These are phyloP conservation scores for Enteromius paludinosus DNA, from an alignment of 2,797 vertebrate species.

Conservation along the genomic window DNA sequence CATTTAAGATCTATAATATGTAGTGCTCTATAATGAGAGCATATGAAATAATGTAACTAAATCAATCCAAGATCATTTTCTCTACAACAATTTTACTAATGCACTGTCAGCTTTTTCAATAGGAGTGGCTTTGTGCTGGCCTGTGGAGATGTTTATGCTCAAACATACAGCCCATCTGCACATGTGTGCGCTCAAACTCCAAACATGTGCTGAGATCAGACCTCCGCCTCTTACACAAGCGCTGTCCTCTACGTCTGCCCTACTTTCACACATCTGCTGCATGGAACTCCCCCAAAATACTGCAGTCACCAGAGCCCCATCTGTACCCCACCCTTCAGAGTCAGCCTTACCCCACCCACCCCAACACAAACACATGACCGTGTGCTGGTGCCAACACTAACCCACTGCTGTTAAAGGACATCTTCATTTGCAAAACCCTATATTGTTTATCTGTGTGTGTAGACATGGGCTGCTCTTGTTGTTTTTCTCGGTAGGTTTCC, in stretches of 20 bases:
- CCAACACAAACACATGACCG: conserved; percentile 42
- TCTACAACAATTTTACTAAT: background rate
- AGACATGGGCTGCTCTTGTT: conserved; percentile 32
- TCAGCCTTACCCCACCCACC: conserved; percentile 32
- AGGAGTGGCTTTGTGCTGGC: conserved; percentile 1
- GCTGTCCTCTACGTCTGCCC: conserved; percentile 58
- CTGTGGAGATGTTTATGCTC: conserved; percentile 7
- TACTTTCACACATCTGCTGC: conserved; percentile 69
- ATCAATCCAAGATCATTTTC: background rate
- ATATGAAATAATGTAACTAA: background rate
- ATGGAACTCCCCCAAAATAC: conserved; percentile 64
- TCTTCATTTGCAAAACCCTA: conserved; percentile 24
- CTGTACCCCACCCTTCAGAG: conserved; percentile 49
- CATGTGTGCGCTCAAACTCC: conserved; percentile 46
- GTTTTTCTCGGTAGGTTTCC: conserved; percentile 43
- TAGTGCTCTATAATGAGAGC: background rate
- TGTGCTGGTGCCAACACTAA: conserved; percentile 12
- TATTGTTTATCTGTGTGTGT: conserved; percentile 39
- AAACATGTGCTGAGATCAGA: conserved; percentile 60
- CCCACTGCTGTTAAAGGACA: background rate
- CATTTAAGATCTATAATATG: background rate
- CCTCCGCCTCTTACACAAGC: conserved; percentile 65
- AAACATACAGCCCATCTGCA: conserved; percentile 24
- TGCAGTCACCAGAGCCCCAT: conserved; percentile 56
- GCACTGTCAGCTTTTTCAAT: background rate